Evolutionary conservation across 2,888 invertebrate species (phyloP), one percentile per base, ranked within the genome.

Genomic region (Heliothis peltigera): DNA sequence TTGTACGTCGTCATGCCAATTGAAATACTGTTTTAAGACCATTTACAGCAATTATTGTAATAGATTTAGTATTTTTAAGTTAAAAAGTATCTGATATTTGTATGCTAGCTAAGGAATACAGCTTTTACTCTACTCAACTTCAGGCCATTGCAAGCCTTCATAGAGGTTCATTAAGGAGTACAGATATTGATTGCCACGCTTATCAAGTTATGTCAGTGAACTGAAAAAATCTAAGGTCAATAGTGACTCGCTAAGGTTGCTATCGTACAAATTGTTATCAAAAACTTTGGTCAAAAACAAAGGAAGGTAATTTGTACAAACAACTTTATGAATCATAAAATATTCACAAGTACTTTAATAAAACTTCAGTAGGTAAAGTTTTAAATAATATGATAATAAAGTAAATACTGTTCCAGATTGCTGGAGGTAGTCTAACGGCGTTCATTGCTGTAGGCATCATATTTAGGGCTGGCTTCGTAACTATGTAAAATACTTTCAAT

Each of bases 291-390:
- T 18, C 18, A 51, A 64, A 48, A 70, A 48, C 44, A 55, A 75
- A 58, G 43, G 42, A 70, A 58, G 15, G 21, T 15, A 6, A 58
- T 43, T 43, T n/a, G n/a, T 49, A 47, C 35, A 53, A 60, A 60
- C 53, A 72, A 64, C 61, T 64, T 53, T 51, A 7, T 56, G 46
- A 55, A 35, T 72, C 49, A 64, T 66, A 25, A 58, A 77, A 79
- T 68, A 71, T 67, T 70, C 59, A 71, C n/a, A n/a, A n/a, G n/a
- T 75, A 32, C 15, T 43, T 21, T 35, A 59, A 51, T 53, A 60
- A 57, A 67, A 75, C 35, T 71, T 62, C 39, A 61, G 18, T n/a
- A n/a, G n/a, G n/a, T 49, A 28, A 53, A 58, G 25, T 54, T 58
- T 43, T 21, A 52, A 60, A 64, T 75, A 57, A 42, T 48, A 65